Percentiles rank a stretch among this genome's conserved stretches.
phyloP scores from a whole-genome alignment of 1,140 invertebrate species.

The Drosophila dunni region DNA sequence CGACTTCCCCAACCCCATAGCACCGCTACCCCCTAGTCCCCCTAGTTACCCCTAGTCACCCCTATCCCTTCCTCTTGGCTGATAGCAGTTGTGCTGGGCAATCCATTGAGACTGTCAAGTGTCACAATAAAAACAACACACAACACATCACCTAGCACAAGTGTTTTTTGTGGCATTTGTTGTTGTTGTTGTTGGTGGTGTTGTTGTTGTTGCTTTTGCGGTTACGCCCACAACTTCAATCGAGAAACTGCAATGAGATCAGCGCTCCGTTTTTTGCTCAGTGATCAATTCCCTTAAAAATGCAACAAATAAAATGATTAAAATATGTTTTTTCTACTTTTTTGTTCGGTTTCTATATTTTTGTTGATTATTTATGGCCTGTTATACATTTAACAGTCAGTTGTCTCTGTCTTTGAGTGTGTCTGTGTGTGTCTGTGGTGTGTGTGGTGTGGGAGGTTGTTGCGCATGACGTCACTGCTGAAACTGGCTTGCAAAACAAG shows the following conservation, averaged over 20 bases:
- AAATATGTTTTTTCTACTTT: conserved; percentile 30
- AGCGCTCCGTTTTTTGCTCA: conserved; percentile 29
- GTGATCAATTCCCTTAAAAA: conserved; percentile 41
- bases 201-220: conserved; percentile 17
- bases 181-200: conserved; percentile 5
- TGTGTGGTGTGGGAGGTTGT: conserved; percentile 55
- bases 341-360: conserved; percentile 32
- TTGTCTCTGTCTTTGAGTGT: conserved; percentile 23
- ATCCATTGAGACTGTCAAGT: conserved; percentile 46
- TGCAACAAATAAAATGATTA: conserved; percentile 43
- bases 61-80: background rate
- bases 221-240: conserved; percentile 58
- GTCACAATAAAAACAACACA: conserved; percentile 30
- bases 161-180: conserved; percentile 16
- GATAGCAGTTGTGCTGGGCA: conserved; percentile 53
- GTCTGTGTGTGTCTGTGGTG: conserved; percentile 16
- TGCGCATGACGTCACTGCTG: conserved; percentile 72
- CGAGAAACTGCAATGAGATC: conserved; percentile 72
- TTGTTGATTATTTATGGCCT: conserved; percentile 65
- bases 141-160: conserved; percentile 33
- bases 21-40: background rate
- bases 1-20: background rate
- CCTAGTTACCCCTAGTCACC: too few species aligned
- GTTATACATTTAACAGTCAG: conserved; percentile 67
- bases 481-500: conserved; percentile 67